Base-by-base conservation (phyloP, 2,113 vertebrate species). In the Gasterosteus aculeatus region DNA sequence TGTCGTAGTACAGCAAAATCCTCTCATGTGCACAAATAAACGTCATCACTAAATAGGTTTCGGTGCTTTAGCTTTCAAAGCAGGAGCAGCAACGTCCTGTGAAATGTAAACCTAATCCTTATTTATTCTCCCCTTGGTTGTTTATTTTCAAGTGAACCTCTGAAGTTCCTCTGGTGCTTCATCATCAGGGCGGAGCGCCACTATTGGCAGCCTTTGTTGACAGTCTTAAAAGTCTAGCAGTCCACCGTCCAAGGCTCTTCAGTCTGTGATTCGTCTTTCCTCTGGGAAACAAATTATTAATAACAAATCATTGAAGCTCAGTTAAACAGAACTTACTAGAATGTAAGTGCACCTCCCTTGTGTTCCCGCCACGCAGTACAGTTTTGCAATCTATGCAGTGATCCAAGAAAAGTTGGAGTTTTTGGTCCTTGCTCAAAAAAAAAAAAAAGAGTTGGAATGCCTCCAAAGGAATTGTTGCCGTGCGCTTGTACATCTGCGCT, bases 401-500 rank as follows among this genome's bases (percentile, higher is more conserved):
- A 64, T 69, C 69, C 26, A 5, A 58, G 38, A 3, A 56, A 57
- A 26, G n/a, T 35, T 26, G 22, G 53, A 57, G 39, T 16, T 74
- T 83, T 82, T 72, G 42, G 71, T 85, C 38, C 38, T 26, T 58
- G 67, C 72, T 87, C 80, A 83, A n/a, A 68, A 42, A 65, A 62
- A 5, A 38, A 38, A 38, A 7, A 38, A 6, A 5, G 35, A 7
- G 22, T 46, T 85, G 58, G 41, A 49, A 44, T 33, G 10, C 29
- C 19, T 90, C 74, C 54, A 19, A 56, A 78, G 74, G 83, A 83
- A 77, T 83, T 72, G 65, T 66, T 61, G 60, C 69, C 64, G 70
- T 44, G 3, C 72, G 73, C 58, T 76, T 79, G 64, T 65, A 84
- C 89, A 92, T 88, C 91, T 93, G 91, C 53, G 63, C 86, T 72